Percentiles rank a stretch among this genome's conserved stretches.
These are phyloP conservation scores for Conus ventricosus DNA, from an alignment of 1,140 invertebrate genomes.

Conservation along the genomic window DNA sequence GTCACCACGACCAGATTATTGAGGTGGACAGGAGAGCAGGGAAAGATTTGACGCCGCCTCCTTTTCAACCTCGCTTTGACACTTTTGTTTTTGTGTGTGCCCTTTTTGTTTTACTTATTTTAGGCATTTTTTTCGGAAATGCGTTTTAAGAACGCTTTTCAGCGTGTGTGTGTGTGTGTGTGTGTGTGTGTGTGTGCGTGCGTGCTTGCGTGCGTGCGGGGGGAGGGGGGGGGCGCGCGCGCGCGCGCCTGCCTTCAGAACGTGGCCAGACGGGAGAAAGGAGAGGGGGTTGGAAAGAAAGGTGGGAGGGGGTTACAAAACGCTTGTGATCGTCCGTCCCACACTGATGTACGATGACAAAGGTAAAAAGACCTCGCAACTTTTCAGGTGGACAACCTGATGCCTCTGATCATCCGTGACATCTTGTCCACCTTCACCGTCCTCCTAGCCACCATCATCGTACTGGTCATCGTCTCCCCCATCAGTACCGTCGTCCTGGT, in stretches of 20 bases:
- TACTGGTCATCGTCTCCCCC: slow-evolving; percentile 12
- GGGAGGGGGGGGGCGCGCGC: not conserved
- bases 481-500: slow-evolving; percentile 12
- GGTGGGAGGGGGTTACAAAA: not conserved
- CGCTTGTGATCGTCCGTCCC: too few species aligned
- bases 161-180: not conserved
- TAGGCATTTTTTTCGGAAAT: not conserved
- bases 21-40: too few species aligned
- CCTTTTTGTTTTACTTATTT: too few species aligned
- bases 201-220: not conserved
- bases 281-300: not conserved
- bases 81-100: too few species aligned
- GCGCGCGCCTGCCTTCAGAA: not conserved
- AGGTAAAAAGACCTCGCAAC: too few species aligned
- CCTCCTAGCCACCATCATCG: slow-evolving; percentile 15
- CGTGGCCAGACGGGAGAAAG: not conserved
- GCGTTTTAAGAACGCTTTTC: too few species aligned
- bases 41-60: too few species aligned
- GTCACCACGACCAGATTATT: too few species aligned
- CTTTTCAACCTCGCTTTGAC: too few species aligned
- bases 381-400: slow-evolving; percentile 49
- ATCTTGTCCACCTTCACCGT: slow-evolving; percentile 42
- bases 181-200: not conserved
- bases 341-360: too few species aligned
- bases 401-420: slow-evolving; percentile 70